Evolutionary conservation across 2,113 vertebrate species (phyloP), one percentile per base, ranked within the genome.

Genomic region (Acanthisitta chloris): DNA sequence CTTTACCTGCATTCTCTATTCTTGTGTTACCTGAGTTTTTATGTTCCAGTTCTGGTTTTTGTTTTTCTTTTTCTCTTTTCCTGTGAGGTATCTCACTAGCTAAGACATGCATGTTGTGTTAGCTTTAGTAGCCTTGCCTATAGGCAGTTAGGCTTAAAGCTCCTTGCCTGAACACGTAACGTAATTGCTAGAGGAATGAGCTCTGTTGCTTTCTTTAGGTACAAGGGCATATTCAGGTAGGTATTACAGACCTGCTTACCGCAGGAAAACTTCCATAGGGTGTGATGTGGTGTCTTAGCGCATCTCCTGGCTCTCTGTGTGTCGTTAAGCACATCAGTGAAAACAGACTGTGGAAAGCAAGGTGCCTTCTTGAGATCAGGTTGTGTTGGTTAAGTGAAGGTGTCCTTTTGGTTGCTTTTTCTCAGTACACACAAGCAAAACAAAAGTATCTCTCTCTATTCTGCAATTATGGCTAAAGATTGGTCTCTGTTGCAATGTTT

Each of bases 381-480:
- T 10, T 71, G 10, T 43, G 5, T 76, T 18, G 4, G 16, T 25
- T 61, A 73, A 80, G 33, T 2, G 52, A 78, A 90, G 55, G 34
- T 1, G 15, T 64, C 18, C 3, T 25, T 51, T 77, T 42, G 29
- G 14, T 17, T 88, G 43, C 2, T 21, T 83, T 82, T 38, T 36
- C 34, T 58, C 29, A 23, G 90, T 96, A 84, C 2, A 0, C 0
- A 0, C 8, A 3, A 11, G 4, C 17, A 1, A 13, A n/a, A 21
- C 4, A 70, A 78, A 21, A 9, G 3, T 58, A 3, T 81, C 5
- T 43, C 8, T 86, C 20, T 91, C 4, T 48, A 19, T 78, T 58
- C 34, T 86, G 38, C 0, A 2, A 12, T 78, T 48, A 8, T 0
- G 4, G 15, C 10, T 66, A 8, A 76, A 67, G 7, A 12, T 15